phyloP scores from a whole-genome alignment of 2,888 invertebrate species.

The Poecilus cupreus region DNA sequence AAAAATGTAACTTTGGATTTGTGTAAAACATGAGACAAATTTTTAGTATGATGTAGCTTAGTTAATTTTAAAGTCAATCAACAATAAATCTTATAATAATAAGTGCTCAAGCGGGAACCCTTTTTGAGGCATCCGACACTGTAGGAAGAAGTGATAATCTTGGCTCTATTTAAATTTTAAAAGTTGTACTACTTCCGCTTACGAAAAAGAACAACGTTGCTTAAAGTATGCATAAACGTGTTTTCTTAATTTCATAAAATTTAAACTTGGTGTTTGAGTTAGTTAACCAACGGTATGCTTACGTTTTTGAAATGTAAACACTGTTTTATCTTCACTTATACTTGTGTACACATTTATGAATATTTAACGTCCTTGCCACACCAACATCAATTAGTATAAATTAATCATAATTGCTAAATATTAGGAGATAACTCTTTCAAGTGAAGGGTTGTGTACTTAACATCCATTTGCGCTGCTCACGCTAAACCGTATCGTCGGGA shows the following conservation, averaged over 20 bases:
- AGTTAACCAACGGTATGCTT: constrained; percentile 32
- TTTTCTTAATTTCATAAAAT: constrained; percentile 58
- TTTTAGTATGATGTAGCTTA: too few species aligned
- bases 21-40: too few species aligned
- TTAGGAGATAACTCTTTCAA: constrained; percentile 58
- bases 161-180: background rate
- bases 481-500: constrained; percentile 11
- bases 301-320: constrained; percentile 58
- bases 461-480: constrained; percentile 11
- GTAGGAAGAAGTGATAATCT: too few species aligned
- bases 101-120: too few species aligned
- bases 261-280: constrained; percentile 58
- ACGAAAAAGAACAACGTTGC: background rate
- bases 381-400: constrained; percentile 59
- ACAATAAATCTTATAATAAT: too few species aligned
- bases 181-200: background rate
- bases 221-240: constrained; percentile 58
- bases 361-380: constrained; percentile 56
- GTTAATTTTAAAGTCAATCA: too few species aligned
- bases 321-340: constrained; percentile 58
- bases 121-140: too few species aligned
- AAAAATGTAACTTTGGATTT: too few species aligned
- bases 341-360: constrained; percentile 59
- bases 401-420: constrained; percentile 59
- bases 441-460: constrained; percentile 41